These are phyloP conservation scores for Bembecia ichneumoniformis DNA, from an alignment of 2,888 invertebrate species.

Conservation along the genomic window DNA sequence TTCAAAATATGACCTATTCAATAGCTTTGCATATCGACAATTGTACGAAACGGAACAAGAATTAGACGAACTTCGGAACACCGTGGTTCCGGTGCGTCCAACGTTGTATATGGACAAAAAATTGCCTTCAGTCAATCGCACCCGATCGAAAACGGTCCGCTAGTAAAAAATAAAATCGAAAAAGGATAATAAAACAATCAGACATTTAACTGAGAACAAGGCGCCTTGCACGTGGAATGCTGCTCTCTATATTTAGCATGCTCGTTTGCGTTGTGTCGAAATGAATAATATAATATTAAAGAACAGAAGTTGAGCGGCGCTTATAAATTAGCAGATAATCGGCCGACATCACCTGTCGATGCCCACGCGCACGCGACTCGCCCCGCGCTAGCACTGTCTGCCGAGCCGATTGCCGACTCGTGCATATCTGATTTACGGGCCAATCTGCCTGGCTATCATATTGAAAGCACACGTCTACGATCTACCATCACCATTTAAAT, in stretches of 20 bases:
- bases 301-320: slow-evolving; percentile 57
- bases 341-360: slow-evolving; percentile 53
- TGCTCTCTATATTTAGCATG: slow-evolving; percentile 60
- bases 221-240: slow-evolving; percentile 47
- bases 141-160: too few species aligned
- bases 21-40: too few species aligned
- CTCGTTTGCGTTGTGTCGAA: slow-evolving; percentile 55
- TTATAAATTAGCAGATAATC: slow-evolving; percentile 66
- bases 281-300: slow-evolving; percentile 58
- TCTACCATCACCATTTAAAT: slow-evolving; percentile 27
- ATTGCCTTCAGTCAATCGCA: too few species aligned
- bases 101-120: too few species aligned
- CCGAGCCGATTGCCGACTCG: slow-evolving; percentile 5
- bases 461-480: slow-evolving; percentile 33
- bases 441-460: slow-evolving; percentile 28
- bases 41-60: too few species aligned
- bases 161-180: slow-evolving; percentile 37
- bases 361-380: slow-evolving; percentile 41
- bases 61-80: too few species aligned
- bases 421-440: slow-evolving; percentile 32
- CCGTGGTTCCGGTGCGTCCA: too few species aligned
- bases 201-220: slow-evolving; percentile 42
- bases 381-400: not conserved
- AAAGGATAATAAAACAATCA: slow-evolving; percentile 53
- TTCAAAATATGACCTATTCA: too few species aligned